phyloP scores from a whole-genome alignment of 2,113 vertebrate genomes.

The Thalassoma bifasciatum region DNA sequence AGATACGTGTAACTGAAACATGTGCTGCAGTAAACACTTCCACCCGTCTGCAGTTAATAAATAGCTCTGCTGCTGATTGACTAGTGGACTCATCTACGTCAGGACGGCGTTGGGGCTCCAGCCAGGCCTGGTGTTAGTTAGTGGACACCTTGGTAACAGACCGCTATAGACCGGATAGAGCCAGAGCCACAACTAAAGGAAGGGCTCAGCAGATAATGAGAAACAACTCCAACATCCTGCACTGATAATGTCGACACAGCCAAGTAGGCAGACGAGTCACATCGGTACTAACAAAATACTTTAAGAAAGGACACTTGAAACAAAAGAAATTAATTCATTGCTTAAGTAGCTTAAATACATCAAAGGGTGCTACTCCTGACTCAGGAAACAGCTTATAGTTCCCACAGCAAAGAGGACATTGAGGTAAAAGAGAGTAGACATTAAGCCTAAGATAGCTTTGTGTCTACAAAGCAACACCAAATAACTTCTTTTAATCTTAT shows the following conservation, averaged over 20 bases:
- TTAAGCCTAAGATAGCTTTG: no score
- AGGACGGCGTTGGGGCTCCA: constrained; percentile 49
- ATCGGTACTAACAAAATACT: constrained; percentile 22
- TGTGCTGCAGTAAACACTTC: constrained; percentile 76
- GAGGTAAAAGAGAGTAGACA: no score
- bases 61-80: constrained; percentile 79
- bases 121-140: constrained; percentile 58
- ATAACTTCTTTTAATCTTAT: no score
- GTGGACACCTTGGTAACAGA: constrained; percentile 49
- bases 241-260: constrained; percentile 9
- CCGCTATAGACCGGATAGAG: constrained; percentile 40
- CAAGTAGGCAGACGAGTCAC: neutral
- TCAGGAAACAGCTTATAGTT: no score
- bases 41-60: constrained; percentile 73
- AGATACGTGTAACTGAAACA: constrained; percentile 69
- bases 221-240: constrained; percentile 24
- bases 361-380: no score
- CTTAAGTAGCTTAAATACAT: no score
- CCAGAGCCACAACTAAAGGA: constrained; percentile 40
- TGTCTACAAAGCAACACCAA: no score
- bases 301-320: neutral
- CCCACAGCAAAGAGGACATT: no score
- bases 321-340: neutral
- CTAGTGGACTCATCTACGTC: constrained; percentile 58
- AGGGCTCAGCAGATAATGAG: constrained; percentile 34